Evolutionary conservation across 2,797 vertebrate genomes (phyloP), one percentile per base, ranked within the genome.

Genomic region (Falco concolor): DNA sequence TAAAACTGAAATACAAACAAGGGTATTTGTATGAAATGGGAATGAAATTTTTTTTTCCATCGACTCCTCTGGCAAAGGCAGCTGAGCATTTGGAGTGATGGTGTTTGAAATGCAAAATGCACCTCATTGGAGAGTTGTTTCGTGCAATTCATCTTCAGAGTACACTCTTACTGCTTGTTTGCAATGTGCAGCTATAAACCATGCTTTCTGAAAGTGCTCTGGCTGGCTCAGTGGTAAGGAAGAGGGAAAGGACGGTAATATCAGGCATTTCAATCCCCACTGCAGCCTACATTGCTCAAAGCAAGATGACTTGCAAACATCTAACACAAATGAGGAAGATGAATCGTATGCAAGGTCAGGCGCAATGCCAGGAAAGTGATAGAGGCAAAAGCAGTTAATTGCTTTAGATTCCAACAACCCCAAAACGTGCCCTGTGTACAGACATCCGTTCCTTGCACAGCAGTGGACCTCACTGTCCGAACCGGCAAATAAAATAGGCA

Each of bases 331-430:
- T 27, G 90, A 93, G 90, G 94, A 95, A 89, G 92, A 95, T 56
- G 87, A 92, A 97, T 96, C 18, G 70, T 78, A 81, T 89, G 94
- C 96, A 96, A 97, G 96, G 95, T 97, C 97, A 97, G 93, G 91
- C 86, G 2, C 61, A 3, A 72, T 5, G 89, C 96, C 94, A 93
- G 93, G 44, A 90, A 90, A 67, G 21, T 1, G 18, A 42, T 44
- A 93, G 81, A 96, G 93, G 88, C 84, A 85, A 73, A 82, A 94
- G 88, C 83, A 65, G 76, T 84, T 96, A 97, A 96, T 96, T 96
- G 95, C 94, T 95, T 97, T 91, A 76, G 89, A 91, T 95, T 91
- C 90, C 94, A 86, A 8, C 75, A 74, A 16, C 47, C 94, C 88
- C 84, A 72, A 77, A 95, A 95, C 89, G 86, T 93, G 91, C 83